These are phyloP conservation scores for Geopemphigus sp. DNA, from an alignment of 1,140 invertebrate species.

Conservation along the genomic window DNA sequence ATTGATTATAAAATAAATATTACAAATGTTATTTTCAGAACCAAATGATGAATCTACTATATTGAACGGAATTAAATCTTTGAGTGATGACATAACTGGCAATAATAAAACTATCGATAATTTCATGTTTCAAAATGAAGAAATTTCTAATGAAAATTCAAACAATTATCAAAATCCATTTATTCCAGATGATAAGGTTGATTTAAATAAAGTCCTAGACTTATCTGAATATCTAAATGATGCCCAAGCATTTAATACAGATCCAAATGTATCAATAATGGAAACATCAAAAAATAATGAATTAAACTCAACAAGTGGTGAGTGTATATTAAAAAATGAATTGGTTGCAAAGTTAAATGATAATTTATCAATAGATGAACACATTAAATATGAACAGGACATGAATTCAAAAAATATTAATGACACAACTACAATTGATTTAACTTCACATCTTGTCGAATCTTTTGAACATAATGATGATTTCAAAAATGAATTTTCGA, in stretches of 20 bases:
- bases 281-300: constrained; percentile 13
- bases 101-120: neutral
- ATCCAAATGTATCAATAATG: neutral
- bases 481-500: constrained; percentile 16
- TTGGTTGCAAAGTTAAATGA: neutral
- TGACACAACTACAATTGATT: neutral
- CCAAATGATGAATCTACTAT: constrained; percentile 9
- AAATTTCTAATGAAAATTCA: neutral
- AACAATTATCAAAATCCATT: constrained; percentile 16
- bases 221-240: constrained; percentile 18
- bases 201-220: constrained; percentile 31
- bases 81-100: neutral
- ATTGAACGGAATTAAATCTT: constrained; percentile 23
- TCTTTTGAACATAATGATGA: constrained; percentile 19
- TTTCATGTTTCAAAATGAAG: constrained; percentile 10
- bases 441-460: neutral
- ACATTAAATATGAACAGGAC: constrained; percentile 6
- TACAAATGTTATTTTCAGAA: constrained; percentile 22
- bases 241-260: neutral
- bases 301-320: neutral
- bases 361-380: neutral
- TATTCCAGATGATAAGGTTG: neutral
- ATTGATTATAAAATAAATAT: no score
- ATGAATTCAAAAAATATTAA: constrained; percentile 37
- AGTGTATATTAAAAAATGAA: neutral